Evolutionary conservation across 2,797 vertebrate species (phyloP), one percentile per base, ranked within the genome.

Genomic region (Anas bahamensis): DNA sequence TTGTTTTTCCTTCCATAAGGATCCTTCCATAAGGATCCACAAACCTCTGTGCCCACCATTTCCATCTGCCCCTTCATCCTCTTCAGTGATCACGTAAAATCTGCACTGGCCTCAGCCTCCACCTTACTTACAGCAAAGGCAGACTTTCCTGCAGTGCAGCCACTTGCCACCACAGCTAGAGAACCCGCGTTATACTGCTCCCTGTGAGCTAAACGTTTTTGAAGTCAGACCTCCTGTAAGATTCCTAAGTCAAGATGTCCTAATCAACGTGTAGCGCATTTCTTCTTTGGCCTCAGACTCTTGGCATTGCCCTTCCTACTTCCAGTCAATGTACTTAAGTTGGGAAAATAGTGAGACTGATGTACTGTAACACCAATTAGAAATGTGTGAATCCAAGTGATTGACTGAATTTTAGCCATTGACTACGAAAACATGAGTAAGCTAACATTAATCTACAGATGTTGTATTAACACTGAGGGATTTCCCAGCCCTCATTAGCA

Each of bases 401-500:
- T 42, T 90, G 94, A 85, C 79, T 83, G 83, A 78, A 87, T 93
- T 81, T 87, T 87, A 83, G 24, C 76, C 52, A 31, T 9, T 55
- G 79, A 42, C 53, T 89, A 24, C 53, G 44, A 75, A 52, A 91
- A 75, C 44, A 63, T 53, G 41, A 79, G 72, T 72, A 84, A 95
- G 82, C 46, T 78, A 66, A 71, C 61, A 56, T 89, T 94, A 79
- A 90, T 87, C 75, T 93, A 72, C 69, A 88, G 84, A 75, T 90
- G 75, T 73, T 85, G 68, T 60, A 71, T 72, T 94, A 89, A 59
- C 53, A 75, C 13, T 7, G 57, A 86, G 59, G 1, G 4, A 92
- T 95, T 96, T 94, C 90, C 61, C 59, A 77, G 90, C 65, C 84
- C 80, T 96, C 81, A 53, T 95, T 93, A 95, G 92, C 76, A 91